Evolutionary conservation across 2,888 invertebrate genomes (phyloP).

Genomic region (Leptogaster cylindrica): DNA sequence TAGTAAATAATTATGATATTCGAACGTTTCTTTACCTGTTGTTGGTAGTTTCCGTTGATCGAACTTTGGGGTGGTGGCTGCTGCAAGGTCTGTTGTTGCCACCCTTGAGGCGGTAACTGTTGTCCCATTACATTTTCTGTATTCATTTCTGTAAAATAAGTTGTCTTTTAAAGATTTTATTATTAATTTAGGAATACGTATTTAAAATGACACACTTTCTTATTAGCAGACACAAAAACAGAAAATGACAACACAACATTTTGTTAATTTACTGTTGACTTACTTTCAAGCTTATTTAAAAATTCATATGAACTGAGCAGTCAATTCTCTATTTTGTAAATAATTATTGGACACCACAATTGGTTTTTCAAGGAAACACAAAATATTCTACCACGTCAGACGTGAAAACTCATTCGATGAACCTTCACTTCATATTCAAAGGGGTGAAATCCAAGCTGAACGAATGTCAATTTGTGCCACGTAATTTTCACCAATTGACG

Average conservation of each 20-base stretch:
- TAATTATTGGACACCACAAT: neutral
- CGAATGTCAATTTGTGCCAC: conserved; percentile 45
- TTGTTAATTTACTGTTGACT: neutral
- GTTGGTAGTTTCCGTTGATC: conserved; percentile 52
- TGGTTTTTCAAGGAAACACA: neutral
- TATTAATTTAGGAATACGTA: neutral
- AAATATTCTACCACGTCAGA: conserved; percentile 44
- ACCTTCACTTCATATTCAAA: no score
- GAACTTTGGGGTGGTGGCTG: conserved; percentile 51
- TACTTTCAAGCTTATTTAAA: conserved; percentile 12
- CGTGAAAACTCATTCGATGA: conserved; percentile 23
- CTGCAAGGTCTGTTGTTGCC: conserved; percentile 46
- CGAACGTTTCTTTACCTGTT: conserved; percentile 54
- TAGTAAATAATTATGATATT: neutral
- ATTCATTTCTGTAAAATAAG: conserved; percentile 52
- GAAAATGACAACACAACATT: conserved; percentile 28
- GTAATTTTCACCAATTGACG: conserved; percentile 38
- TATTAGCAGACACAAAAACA: conserved; percentile 10
- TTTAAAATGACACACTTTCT: conserved; percentile 1
- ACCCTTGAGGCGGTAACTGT: conserved; percentile 50
- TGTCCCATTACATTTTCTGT: conserved; percentile 57
- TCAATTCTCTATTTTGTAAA: conserved; percentile 6
- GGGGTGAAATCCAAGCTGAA: conserved; percentile 39
- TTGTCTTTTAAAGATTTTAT: neutral
- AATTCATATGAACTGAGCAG: conserved; percentile 10